Percentiles rank a stretch among this genome's conserved stretches.
Evolutionary conservation across 2,113 vertebrate genomes (phyloP).

Genomic region (Tretioscincus oriximinensis): DNA sequence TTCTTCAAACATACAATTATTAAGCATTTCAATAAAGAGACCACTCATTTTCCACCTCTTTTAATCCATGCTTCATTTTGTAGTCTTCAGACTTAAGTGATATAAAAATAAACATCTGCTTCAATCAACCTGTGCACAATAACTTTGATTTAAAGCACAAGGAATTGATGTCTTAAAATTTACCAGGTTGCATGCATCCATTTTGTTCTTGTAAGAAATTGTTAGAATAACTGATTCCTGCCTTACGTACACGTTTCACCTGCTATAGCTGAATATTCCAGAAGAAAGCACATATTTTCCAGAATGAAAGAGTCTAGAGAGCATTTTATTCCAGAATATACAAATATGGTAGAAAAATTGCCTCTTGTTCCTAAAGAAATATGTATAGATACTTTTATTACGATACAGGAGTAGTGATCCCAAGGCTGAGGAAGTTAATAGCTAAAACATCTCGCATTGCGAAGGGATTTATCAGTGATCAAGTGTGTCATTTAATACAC

Average conservation of each 20-base stretch:
- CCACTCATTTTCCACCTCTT: slow-evolving; percentile 1
- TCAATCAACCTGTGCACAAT: slow-evolving; percentile 14
- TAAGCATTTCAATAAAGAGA: background rate
- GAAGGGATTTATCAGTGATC: no score
- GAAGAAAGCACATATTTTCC: no score
- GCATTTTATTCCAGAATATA: no score
- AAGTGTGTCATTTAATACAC: no score
- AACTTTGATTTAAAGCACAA: slow-evolving; percentile 54
- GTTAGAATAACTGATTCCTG: slow-evolving; percentile 48
- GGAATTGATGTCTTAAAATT: slow-evolving; percentile 51
- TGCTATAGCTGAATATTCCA: no score
- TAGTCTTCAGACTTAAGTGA: slow-evolving; percentile 41
- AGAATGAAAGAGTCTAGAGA: no score
- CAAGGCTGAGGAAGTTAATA: no score
- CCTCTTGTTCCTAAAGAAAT: no score
- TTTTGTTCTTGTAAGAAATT: slow-evolving; percentile 57
- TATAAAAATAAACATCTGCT: slow-evolving; percentile 6
- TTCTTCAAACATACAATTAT: background rate
- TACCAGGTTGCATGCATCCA: slow-evolving; percentile 48
- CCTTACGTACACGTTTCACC: background rate
- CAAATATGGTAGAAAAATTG: no score
- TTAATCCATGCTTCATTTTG: slow-evolving; percentile 45
- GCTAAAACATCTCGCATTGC: no score
- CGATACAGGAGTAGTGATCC: background rate
- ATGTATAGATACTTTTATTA: background rate